Base-by-base conservation (phyloP, 2,113 vertebrate genomes). In the Neotoma lepida region DNA sequence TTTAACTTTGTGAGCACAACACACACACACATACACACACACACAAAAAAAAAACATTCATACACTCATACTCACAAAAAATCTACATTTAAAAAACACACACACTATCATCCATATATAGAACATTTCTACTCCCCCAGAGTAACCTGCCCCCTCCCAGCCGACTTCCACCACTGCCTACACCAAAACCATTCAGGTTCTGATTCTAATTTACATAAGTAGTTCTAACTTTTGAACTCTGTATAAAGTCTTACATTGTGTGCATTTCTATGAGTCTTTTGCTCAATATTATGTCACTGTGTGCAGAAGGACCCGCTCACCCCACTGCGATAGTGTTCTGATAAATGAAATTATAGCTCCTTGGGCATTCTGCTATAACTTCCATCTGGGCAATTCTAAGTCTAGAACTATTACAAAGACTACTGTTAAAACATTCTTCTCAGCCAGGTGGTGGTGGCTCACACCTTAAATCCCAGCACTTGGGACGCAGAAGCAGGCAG, bases 301-400 rank as follows among this genome's bases (percentile, higher is more conserved):
- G 12, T 61, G 0, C 30, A n/a, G 28, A 4, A 15, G 22, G 17
- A 63, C 81, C 51, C n/a, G 22, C 4, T 70, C 41, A 10, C 51
- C 51, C 73, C 9, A 20, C 6, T 20, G 35, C 3, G 2, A 2
- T 6, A 46, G 68, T 61, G n/a, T 71, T 77, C 76, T 46, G 12
- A 58, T 0, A 0, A 44, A 5, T 4, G 51, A n/a, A 5, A 8
- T 4, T 15, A 56, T 35, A 33, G 14, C 14, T n/a, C 22, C 4
- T 9, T 17, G 35, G 49, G 24, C 28, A 33, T 63, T 51, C 35
- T 51, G 17, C 41, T 33, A 49, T 20, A 54, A 44, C 54, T 81
- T 41, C 46, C 54, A 46, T 9, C 9, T 64, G 73, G 2, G 10
- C 51, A 30, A 24, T 4, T 66, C 58, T 44, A 82, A 33, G 41